These are phyloP conservation scores for Lasioglossum baleicum DNA, from an alignment of 1,140 invertebrate genomes.

Conservation along the genomic window DNA sequence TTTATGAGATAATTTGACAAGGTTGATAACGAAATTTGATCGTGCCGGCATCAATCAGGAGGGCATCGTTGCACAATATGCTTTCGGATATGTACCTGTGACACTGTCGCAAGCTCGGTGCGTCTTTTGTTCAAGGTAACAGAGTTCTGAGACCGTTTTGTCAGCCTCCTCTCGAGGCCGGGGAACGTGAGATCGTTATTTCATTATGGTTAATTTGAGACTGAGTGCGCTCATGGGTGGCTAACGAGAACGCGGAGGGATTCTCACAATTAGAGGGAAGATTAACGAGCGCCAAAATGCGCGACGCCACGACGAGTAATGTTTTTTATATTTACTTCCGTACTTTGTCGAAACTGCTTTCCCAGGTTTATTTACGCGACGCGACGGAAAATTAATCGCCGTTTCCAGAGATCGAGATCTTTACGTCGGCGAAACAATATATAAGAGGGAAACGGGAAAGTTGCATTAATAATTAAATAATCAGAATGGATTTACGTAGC, in stretches of 20 bases:
- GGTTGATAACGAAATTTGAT: too few species aligned
- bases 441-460: too few species aligned
- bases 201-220: conserved; percentile 75
- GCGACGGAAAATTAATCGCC: too few species aligned
- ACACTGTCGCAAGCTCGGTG: conserved; percentile 37
- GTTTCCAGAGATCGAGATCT: too few species aligned
- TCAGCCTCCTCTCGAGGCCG: conserved; percentile 61
- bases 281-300: conserved; percentile 66
- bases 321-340: conserved; percentile 56
- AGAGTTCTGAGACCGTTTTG: conserved; percentile 57
- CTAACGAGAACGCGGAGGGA: conserved; percentile 64
- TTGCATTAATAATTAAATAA: too few species aligned
- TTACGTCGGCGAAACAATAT: too few species aligned
- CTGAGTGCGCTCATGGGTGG: conserved; percentile 62
- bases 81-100: conserved; percentile 22
- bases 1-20: too few species aligned
- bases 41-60: too few species aligned
- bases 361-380: too few species aligned
- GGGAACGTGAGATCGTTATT: conserved; percentile 73
- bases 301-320: conserved; percentile 52
- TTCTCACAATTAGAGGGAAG: conserved; percentile 70
- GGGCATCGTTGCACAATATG: too few species aligned
- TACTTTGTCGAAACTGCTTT: background rate
- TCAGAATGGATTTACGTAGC: too few species aligned
- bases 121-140: conserved; percentile 56